These are phyloP conservation scores for Isotomurus palustris DNA, from an alignment of 2,888 invertebrate genomes.

Conservation along the genomic window DNA sequence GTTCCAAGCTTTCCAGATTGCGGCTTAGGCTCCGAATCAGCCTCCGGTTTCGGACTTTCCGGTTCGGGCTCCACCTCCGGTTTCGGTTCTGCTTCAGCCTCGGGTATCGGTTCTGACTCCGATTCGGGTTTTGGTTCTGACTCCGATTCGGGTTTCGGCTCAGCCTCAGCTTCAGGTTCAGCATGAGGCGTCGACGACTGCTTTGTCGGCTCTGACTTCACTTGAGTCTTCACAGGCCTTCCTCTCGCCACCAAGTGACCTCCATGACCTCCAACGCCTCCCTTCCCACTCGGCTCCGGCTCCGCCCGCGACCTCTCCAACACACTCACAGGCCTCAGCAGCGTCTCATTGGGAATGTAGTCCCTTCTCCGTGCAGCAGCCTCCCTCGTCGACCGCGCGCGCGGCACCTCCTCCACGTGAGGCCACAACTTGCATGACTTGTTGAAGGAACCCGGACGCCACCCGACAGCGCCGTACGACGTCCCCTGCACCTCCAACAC, in stretches of 20 bases:
- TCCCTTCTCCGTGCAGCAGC: constrained; percentile 4
- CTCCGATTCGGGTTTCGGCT: constrained; percentile 8
- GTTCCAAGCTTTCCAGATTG: constrained; percentile 48
- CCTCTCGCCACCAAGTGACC: not conserved
- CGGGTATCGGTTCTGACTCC: constrained; percentile 48
- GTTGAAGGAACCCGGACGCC: constrained; percentile 62
- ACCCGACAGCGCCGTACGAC: constrained; percentile 87
- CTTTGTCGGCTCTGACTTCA: constrained; percentile 33
- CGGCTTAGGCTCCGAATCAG: constrained; percentile 50
- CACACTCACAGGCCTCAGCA: constrained; percentile 15
- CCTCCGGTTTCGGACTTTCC: constrained; percentile 29
- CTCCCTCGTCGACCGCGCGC: not conserved
- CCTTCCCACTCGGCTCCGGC: constrained; percentile 12
- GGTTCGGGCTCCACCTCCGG: constrained; percentile 50
- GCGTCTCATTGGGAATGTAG: constrained; percentile 20
- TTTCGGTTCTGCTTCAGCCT: constrained; percentile 40
- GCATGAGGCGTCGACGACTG: constrained; percentile 50
- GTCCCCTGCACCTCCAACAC: constrained; percentile 79
- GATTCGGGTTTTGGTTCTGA: constrained; percentile 19
- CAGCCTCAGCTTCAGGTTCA: constrained; percentile 51
- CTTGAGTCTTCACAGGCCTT: not conserved
- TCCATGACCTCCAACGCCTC: constrained; percentile 6
- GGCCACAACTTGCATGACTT: constrained; percentile 24
- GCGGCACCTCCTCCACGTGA: constrained; percentile 10
- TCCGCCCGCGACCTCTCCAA: constrained; percentile 1